Evolutionary conservation across 2,797 vertebrate species (phyloP).

Genomic region (Enteromius mattozi): DNA sequence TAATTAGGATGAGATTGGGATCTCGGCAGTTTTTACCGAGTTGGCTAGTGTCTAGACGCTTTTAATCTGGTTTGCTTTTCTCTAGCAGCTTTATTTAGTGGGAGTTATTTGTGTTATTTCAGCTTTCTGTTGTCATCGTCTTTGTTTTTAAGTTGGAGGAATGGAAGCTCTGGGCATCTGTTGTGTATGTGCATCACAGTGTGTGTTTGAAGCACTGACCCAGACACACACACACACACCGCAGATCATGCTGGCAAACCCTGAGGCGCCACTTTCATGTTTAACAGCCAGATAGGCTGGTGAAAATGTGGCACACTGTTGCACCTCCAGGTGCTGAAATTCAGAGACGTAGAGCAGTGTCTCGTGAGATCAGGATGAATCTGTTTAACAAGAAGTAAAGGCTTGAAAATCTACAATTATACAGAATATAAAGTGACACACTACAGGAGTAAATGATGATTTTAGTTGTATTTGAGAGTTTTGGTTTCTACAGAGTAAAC

Average conservation of each 20-base stretch:
- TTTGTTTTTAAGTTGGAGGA: slow-evolving; percentile 13
- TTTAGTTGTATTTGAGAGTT: background rate
- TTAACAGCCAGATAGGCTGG: slow-evolving; percentile 50
- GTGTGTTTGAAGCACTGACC: slow-evolving; percentile 40
- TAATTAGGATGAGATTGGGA: slow-evolving; percentile 1
- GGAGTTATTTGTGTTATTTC: background rate
- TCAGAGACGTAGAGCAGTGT: slow-evolving; percentile 17
- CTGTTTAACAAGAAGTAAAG: slow-evolving; percentile 16
- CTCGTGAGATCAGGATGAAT: slow-evolving; percentile 34
- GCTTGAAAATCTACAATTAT: background rate
- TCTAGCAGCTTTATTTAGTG: slow-evolving; percentile 13
- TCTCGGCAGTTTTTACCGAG: background rate
- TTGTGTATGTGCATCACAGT: slow-evolving; percentile 8
- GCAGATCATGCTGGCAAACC: slow-evolving; percentile 46
- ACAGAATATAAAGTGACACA: background rate
- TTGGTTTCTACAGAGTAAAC: background rate
- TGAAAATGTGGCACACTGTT: slow-evolving; percentile 43
- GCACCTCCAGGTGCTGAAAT: slow-evolving; percentile 52
- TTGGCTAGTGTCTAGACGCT: background rate
- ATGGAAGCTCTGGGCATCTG: slow-evolving; percentile 19
- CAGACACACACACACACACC: background rate
- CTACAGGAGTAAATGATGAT: background rate
- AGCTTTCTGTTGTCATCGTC: background rate
- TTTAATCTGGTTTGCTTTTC: background rate
- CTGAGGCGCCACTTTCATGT: slow-evolving; percentile 49